Base-by-base conservation (phyloP, 1,140 invertebrate genomes). In the Drosophila prosaltans region DNA sequence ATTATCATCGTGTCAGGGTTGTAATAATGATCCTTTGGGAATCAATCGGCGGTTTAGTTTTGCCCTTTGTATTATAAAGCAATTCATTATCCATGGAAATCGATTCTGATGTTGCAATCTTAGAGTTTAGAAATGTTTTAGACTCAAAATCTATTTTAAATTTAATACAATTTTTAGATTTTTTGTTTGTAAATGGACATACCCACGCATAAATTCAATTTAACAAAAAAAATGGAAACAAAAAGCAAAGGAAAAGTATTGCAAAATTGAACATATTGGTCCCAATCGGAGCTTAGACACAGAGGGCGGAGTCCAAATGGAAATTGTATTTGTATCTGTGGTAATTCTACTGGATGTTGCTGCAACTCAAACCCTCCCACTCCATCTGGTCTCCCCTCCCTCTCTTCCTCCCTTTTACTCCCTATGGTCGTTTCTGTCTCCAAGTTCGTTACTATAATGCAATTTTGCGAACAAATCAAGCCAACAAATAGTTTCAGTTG, bases 391-490 rank as follows among this genome's bases (percentile, higher is more conserved):
- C 21, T 40, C 3, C 10, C 10, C 10, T 10, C 10, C 11, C 39
- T 11, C 39, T 40, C 10, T 40, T 9, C 3, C 39, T 26, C 21
- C 6, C 21, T 48, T 9, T 16, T 36, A 16, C 45, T 48, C 16
- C 45, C 45, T 55, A 58, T 32, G 58, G 57, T 78, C 65, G 36
- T 66, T 54, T n/a, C n/a, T 30, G 55, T 65, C 60, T 26, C 41
- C 26, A 54, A 65, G 67, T 71, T 84, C 78, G 81, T 85, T 80
- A 78, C 62, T 26, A 64, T 85, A 84, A 84, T 84, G 60, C 61
- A 85, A 85, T 84, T 84, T 77, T n/a, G 41, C 8, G 65, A 74
- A 72, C 67, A 80, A 84, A 84, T 85, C 81, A 81, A 74, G 78
- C 69, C 74, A 58, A 74, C 81, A 85, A 84, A 74, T 84, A 71